Conservation (phyloP, 2,113 vertebrate genomes). For the Abramis brama region DNA sequence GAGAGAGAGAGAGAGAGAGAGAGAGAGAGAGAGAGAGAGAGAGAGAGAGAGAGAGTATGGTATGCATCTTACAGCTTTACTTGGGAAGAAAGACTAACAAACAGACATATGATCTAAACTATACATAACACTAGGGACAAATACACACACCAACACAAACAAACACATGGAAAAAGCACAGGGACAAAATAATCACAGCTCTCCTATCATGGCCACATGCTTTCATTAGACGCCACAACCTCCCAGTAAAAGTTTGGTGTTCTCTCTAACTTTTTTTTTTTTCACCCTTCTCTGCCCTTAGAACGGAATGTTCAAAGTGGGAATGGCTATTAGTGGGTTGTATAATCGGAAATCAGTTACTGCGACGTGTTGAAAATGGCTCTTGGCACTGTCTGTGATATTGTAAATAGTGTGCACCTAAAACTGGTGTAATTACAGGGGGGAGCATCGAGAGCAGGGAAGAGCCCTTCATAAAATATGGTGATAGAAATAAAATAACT, state of each 20-base stretch:
- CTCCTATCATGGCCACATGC: not conserved
- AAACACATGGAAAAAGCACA: constrained; percentile 10
- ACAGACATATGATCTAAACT: not conserved
- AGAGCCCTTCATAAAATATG: not conserved
- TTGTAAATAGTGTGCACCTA: constrained; percentile 15
- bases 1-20: not conserved
- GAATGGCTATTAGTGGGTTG: constrained; percentile 61
- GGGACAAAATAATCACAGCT: constrained; percentile 20
- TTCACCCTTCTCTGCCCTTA: constrained; percentile 15
- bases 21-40: not conserved
- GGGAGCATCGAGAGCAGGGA: not conserved
- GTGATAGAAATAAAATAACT: not conserved
- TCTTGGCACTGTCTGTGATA: constrained; percentile 29
- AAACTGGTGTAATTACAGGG: constrained; percentile 43
- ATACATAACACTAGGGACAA: not conserved
- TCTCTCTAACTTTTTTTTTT: not conserved
- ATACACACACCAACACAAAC: not conserved
- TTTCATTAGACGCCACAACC: constrained; percentile 32
- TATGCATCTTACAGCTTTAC: constrained; percentile 13
- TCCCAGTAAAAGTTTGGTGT: not conserved
- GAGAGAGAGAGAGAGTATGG: not conserved
- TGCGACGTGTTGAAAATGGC: constrained; percentile 46
- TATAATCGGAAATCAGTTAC: constrained; percentile 64
- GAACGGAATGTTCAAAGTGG: constrained; percentile 65
- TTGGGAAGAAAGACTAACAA: constrained; percentile 39